Conservation (phyloP, 92 coral and sea anemone genomes). For the Parazoanthus atlanticus region DNA sequence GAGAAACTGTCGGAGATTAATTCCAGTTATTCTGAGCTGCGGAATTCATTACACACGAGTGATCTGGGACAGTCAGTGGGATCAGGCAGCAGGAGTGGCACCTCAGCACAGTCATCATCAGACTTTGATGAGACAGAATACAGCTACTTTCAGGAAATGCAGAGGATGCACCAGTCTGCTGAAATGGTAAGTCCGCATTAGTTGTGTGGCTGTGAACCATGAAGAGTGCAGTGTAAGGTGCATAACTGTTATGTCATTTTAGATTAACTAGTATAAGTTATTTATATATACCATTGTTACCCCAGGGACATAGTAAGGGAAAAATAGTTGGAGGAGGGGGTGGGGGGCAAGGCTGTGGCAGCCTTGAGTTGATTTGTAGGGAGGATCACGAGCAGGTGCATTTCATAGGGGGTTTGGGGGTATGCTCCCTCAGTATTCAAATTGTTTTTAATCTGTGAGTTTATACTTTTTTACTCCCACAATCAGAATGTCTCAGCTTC, state of each 20-base stretch:
- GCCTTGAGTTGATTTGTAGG: too few relatives aligned
- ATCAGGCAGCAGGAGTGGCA: slow-evolving; percentile 56
- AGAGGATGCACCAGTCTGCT: slow-evolving; percentile 59
- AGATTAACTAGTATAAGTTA: too few relatives aligned
- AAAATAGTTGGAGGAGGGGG: too few relatives aligned
- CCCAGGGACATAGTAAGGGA: too few relatives aligned
- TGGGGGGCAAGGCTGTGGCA: too few relatives aligned
- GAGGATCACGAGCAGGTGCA: too few relatives aligned
- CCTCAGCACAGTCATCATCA: slow-evolving; percentile 36
- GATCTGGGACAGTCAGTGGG: slow-evolving; percentile 72
- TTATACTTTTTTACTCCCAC: not conserved
- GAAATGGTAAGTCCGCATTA: slow-evolving; percentile 50
- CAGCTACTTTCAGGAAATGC: slow-evolving; percentile 80
- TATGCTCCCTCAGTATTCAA: too few relatives aligned
- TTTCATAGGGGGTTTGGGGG: too few relatives aligned
- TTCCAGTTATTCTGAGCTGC: not conserved
- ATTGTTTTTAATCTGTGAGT: not conserved
- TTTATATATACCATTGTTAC: too few relatives aligned
- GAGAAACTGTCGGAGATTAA: slow-evolving; percentile 7
- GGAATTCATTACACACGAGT: slow-evolving; percentile 44
- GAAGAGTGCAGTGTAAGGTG: not conserved
- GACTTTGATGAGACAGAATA: slow-evolving; percentile 82
- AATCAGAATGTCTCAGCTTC: slow-evolving; percentile 68
- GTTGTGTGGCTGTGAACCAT: too few relatives aligned
- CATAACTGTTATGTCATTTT: not conserved